These are phyloP conservation scores for Zosterops lateralis DNA, from an alignment of 2,113 vertebrate species.

Conservation along the genomic window DNA sequence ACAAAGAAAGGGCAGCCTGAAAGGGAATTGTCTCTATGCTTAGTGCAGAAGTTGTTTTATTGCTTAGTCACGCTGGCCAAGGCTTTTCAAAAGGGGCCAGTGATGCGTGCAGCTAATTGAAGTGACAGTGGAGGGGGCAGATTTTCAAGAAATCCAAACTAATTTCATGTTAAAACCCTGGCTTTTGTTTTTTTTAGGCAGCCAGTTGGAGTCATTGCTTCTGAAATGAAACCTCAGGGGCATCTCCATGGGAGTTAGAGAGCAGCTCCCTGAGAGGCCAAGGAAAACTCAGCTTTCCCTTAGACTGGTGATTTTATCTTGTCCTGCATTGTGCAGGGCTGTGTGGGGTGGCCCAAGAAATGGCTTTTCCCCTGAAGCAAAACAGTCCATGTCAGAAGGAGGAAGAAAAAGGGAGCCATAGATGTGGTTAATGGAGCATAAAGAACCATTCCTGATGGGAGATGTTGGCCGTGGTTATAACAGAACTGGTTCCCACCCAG, in stretches of 20 bases:
- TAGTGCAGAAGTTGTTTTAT: background rate
- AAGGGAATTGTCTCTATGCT: background rate
- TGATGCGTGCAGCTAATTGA: background rate
- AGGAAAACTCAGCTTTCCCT: background rate
- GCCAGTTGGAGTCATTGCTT: background rate
- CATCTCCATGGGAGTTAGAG: background rate
- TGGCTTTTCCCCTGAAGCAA: background rate
- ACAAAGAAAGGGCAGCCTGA: background rate
- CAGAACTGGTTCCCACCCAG: background rate
- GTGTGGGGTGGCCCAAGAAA: background rate
- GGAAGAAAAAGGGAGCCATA: background rate
- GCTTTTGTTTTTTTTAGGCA: constrained; percentile 1
- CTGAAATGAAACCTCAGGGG: background rate
- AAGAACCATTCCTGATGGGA: background rate
- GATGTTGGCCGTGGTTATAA: background rate
- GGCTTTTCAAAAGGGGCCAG: background rate
- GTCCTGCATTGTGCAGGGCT: background rate
- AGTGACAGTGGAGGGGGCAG: background rate
- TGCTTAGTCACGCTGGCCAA: background rate
- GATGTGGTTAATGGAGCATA: background rate
- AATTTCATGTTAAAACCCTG: background rate
- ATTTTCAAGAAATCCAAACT: background rate
- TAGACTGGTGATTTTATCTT: background rate
- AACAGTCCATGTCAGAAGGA: background rate
- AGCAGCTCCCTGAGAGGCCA: background rate